These are phyloP conservation scores for Ganaspis sp. DNA, from an alignment of 1,140 invertebrate species.

Conservation along the genomic window DNA sequence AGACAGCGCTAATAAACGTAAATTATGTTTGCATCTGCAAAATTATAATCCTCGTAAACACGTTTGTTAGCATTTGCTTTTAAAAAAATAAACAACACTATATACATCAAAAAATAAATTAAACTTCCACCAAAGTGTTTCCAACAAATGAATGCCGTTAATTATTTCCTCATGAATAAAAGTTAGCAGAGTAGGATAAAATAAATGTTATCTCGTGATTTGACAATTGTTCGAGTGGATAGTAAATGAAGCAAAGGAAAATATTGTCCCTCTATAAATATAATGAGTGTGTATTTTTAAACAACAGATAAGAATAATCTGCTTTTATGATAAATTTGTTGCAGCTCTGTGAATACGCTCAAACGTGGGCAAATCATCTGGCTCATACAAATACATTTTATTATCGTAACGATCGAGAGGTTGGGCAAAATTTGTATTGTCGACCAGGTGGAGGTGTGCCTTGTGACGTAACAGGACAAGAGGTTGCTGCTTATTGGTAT, in stretches of 20 bases:
- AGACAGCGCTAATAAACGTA: background rate
- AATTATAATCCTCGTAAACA: background rate
- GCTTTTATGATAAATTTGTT: constrained; percentile 54
- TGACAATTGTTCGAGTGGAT: no score
- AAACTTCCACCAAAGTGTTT: no score
- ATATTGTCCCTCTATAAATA: no score
- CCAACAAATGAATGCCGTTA: no score
- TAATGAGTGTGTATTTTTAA: no score
- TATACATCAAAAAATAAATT: no score
- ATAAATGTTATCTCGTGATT: no score
- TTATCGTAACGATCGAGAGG: constrained; percentile 84
- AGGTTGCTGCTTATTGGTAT: constrained; percentile 92
- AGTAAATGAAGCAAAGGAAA: no score
- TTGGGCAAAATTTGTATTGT: constrained; percentile 87
- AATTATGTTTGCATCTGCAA: background rate
- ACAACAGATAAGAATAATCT: background rate
- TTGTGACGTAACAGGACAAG: constrained; percentile 85
- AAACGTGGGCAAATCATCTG: constrained; percentile 90
- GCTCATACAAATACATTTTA: constrained; percentile 87
- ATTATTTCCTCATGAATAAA: no score
- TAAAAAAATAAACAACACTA: background rate
- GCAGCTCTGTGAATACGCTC: constrained; percentile 87
- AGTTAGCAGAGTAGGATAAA: no score
- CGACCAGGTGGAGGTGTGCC: constrained; percentile 81
- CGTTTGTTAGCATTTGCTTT: background rate